Conservation (phyloP, 2,888 invertebrate species). For the Agapostemon virescens region DNA sequence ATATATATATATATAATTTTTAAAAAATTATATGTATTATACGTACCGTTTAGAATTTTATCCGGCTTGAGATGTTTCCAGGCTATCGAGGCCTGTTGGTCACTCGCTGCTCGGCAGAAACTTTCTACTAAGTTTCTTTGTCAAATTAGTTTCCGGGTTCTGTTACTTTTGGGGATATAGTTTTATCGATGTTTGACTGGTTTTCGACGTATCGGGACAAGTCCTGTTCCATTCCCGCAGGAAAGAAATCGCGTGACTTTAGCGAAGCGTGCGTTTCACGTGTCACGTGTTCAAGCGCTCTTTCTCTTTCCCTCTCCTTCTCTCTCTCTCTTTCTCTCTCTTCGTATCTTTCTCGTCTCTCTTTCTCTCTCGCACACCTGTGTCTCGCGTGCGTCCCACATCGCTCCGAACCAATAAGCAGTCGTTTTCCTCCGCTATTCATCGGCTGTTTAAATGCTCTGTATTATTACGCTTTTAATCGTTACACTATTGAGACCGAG, state of each 20-base stretch:
- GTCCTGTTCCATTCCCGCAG: neutral
- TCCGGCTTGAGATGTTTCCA: neutral
- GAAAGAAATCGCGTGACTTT: constrained; percentile 39
- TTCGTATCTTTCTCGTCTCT: neutral
- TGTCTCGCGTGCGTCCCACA: constrained; percentile 40
- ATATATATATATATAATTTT: neutral
- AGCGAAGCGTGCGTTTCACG: constrained; percentile 47
- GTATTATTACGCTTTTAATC: constrained; percentile 30
- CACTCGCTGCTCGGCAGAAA: neutral
- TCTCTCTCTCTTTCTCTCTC: neutral
- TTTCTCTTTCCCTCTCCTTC: neutral
- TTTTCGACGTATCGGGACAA: neutral
- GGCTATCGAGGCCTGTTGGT: neutral
- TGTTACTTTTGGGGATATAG: neutral
- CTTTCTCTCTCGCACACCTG: constrained; percentile 35
- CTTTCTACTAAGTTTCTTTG: neutral
- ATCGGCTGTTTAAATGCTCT: constrained; percentile 3
- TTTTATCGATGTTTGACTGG: neutral
- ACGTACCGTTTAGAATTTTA: too few relatives aligned
- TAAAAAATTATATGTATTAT: neutral
- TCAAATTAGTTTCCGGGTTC: neutral
- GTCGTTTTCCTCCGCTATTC: constrained; percentile 4
- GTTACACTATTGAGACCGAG: constrained; percentile 4
- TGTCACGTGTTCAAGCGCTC: constrained; percentile 63
- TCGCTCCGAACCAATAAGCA: constrained; percentile 18